Conservation (phyloP, 1,140 invertebrate species). For the Cecropterus lyciades region DNA sequence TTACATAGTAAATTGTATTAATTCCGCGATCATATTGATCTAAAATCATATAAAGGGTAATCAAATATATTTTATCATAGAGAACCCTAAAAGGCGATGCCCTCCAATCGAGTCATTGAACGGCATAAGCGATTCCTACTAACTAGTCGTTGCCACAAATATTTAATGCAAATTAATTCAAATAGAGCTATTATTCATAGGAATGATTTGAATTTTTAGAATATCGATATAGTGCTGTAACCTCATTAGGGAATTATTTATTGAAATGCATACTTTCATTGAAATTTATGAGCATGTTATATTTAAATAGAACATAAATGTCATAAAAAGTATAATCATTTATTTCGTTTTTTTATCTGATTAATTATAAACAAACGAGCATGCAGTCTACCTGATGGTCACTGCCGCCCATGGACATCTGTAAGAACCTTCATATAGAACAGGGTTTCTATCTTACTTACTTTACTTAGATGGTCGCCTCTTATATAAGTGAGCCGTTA, state of each 20-base stretch:
- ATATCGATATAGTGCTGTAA: constrained; percentile 4
- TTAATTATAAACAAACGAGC: no score
- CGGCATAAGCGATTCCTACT: constrained; percentile 2
- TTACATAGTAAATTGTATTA: no score
- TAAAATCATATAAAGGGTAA: no score
- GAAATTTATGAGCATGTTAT: not conserved
- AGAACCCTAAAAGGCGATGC: not conserved
- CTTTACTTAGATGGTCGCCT: no score
- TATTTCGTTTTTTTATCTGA: no score
- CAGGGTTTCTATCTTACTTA: no score
- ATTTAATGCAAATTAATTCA: constrained; percentile 17
- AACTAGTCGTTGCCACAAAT: constrained; percentile 16
- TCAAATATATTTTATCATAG: not conserved
- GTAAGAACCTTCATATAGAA: no score
- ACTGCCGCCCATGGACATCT: no score
- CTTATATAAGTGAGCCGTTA: no score
- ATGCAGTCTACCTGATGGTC: no score
- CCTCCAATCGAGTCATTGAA: not conserved
- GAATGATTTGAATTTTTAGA: constrained; percentile 14
- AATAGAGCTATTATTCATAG: constrained; percentile 14
- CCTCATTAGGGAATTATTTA: constrained; percentile 24
- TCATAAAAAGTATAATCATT: not conserved
- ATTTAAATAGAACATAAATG: not conserved
- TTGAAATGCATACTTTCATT: constrained; percentile 11
- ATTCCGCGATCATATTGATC: no score